Base-by-base conservation (phyloP, 92 coral and sea anemone genomes). In the Palythoa caribaeorum region DNA sequence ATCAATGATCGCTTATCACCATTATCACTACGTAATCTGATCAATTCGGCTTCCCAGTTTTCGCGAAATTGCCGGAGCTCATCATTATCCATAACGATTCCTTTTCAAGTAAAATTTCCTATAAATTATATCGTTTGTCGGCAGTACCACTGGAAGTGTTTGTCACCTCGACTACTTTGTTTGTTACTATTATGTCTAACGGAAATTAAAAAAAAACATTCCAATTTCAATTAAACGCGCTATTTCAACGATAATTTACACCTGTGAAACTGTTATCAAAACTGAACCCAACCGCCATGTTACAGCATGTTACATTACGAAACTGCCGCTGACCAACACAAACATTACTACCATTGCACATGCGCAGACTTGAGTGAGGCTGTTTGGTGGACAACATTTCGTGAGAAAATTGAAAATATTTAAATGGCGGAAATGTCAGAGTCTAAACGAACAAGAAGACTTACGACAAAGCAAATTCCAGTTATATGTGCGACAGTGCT, bases 401-500 rank as follows among this genome's bases (percentile, higher is more conserved):
- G 40, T 47, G 62, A 47, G 55, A 78, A 76, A 79, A 53, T 38
- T 17, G 28, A 81, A 65, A 44, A 65, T 38, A 20, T 7, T 20
- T 44, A 20, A 48, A 40, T 71, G 53, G 76, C 76, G 73, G 94
- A 92, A 87, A 97, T 97, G 98, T 88, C 96, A 83, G 90, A 88
- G 83, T 87, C 93, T 73, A 89, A 90, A 88, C 90, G 94, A 87
- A 83, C 93, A 57, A 89, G 79, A 87, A 89, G 84, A 76, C 90
- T 95, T 37, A 84, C 93, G 83, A 87, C 98, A 54, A 96, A 95
- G 78, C 98, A 96, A 94, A 90, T 97, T 65, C 99, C 99, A 28
- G 93, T 97, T 47, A 88, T 95, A 50, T 88, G 96, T 88, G 99
- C 99, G 38, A 91, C 95, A 70, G 89, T 95, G 51, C 94, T 97